These are phyloP conservation scores for Cricetomys ansorgei DNA, from an alignment of 2,113 vertebrate species.

Conservation along the genomic window DNA sequence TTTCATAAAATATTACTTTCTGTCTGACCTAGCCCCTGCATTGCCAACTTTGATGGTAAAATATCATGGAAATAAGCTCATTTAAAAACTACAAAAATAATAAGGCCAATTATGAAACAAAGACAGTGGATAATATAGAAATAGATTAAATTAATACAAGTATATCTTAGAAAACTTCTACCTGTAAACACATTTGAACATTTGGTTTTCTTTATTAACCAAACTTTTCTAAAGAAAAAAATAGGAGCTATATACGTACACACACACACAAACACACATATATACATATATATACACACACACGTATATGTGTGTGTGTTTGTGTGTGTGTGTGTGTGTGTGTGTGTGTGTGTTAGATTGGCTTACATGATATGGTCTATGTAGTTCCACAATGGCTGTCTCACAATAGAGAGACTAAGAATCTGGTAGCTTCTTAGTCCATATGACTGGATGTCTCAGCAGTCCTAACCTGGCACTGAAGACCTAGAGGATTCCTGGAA, in stretches of 20 bases:
- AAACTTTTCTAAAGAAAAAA: background rate
- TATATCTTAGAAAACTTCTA: background rate
- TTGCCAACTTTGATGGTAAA: background rate
- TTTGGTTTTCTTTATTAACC: constrained; percentile 14
- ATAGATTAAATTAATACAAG: background rate
- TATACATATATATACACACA: too few species aligned
- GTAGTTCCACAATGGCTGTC: background rate
- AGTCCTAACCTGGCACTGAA: background rate
- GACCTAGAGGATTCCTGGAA: background rate
- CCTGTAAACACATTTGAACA: background rate
- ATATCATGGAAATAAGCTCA: background rate
- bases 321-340: background rate
- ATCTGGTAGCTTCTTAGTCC: background rate
- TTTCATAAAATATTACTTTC: constrained; percentile 50
- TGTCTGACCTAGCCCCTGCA: background rate
- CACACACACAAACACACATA: too few species aligned
- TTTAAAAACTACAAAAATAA: constrained; percentile 28
- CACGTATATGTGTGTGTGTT: background rate
- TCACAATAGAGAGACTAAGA: background rate
- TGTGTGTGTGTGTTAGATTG: background rate
- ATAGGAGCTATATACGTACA: background rate
- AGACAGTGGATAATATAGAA: background rate
- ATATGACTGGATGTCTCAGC: background rate
- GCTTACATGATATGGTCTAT: background rate
- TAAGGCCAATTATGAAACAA: constrained; percentile 1